Base-by-base conservation (phyloP, 1,140 invertebrate genomes). In the Drosophila varians region DNA sequence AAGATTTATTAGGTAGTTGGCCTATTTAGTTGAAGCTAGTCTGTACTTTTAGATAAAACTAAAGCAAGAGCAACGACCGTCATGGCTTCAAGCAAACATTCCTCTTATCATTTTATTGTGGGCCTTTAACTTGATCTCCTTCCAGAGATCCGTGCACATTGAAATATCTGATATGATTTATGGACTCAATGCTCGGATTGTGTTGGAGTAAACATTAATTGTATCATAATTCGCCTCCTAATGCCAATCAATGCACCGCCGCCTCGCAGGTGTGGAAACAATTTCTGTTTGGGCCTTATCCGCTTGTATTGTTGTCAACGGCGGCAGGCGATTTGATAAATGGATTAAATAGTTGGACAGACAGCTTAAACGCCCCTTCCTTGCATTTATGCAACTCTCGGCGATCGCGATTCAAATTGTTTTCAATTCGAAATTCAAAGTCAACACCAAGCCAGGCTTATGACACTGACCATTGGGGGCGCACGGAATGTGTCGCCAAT, bases 191-290 rank as follows among this genome's bases (percentile, higher is more conserved):
- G 31, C 34, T 7, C 16, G n/a, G 38, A 31, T 14, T 66, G 62
- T 9, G 60, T 45, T 26, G 60, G 45, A 52, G 62, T 43, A 26
- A 25, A 18, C 38, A 66, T 65, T 65, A 65, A 42, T 45, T 45
- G 46, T 66, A 16, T 66, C 62, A 66, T 66, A 66, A 66, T 66
- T 65, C 38, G 62, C 62, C 56, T 21, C 26, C 62, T 66, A 53
- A 66, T 45, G 62, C 61, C 62, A 66, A 66, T 66, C 60, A 66
- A 31, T 40, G 23, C 52, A 25, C 36, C 19, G 21, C n/a, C 11
- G 57, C 56, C 55, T 43, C 28, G 28, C 52, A 28, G 52, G 38
- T 54, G 52, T 64, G 42, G 14, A 38, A 38, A 14, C 12, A 38
- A 12, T 38, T 38, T 26, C n/a, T 55, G 19, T 36, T 38, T 36